These are phyloP conservation scores for Pithys albifrons DNA, from an alignment of 2,113 vertebrate species.

Conservation along the genomic window DNA sequence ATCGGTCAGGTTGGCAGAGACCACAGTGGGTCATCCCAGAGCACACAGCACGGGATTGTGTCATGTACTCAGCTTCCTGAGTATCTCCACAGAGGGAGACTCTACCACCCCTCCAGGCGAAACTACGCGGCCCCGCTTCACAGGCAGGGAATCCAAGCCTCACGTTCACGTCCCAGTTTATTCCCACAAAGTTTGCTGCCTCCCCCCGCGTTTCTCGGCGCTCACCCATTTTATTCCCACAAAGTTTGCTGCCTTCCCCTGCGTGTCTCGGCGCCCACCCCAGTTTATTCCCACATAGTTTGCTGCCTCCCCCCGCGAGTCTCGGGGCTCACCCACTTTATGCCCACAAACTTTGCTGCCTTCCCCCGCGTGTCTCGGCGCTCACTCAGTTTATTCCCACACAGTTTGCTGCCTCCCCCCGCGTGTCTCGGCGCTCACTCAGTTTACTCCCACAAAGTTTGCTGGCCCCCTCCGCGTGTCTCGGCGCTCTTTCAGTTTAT, in stretches of 20 bases:
- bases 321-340: accelerated
- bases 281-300: accelerated
- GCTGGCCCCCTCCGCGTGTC: no score
- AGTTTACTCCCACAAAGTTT: accelerated
- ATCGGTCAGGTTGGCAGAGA: background rate
- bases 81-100: background rate
- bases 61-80: background rate
- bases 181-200: accelerated
- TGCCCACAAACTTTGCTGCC: accelerated
- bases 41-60: background rate
- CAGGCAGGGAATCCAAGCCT: no score
- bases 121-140: background rate
- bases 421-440: no score
- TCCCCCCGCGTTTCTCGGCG: no score
- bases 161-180: accelerated
- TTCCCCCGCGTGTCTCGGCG: no score
- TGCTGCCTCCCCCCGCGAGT: no score
- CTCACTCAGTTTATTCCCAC: accelerated
- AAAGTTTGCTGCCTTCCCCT: no score
- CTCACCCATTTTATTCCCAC: accelerated
- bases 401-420: no score
- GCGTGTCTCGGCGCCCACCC: no score
- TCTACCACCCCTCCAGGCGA: background rate
- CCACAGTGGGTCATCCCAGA: background rate
- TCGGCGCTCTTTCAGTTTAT: no score